Base-by-base conservation (phyloP, 2,888 invertebrate genomes). In the Rhodophaea formosa region DNA sequence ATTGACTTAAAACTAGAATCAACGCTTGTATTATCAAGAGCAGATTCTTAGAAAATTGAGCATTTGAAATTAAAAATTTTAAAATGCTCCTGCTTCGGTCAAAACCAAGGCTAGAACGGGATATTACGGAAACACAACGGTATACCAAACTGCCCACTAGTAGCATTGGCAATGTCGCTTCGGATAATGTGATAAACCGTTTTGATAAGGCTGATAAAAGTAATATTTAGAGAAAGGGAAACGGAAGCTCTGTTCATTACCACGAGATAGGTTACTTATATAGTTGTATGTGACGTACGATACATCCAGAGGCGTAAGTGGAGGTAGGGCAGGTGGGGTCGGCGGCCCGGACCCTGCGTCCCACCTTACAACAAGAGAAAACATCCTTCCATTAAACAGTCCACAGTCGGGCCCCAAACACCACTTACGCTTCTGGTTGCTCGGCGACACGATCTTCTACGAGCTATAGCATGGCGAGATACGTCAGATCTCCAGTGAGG, bases 261-360 rank as follows among this genome's bases (percentile, higher is more conserved):
- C 80, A 76, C 71, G 67, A 66, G 70, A 71, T 70, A 62, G 43
- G 29, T 49, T 49, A 56, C 42, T 66, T 57, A 65, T 64, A 64
- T 67, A 66, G 72, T 69, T 73, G 72, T 74, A 66, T 67, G 65
- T 77, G 74, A 91, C 91, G 85, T 92, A 92, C 92, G 92, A 90
- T 92, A 91, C 91, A 92, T 91, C 92, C 92, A 92, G 88, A 92
- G 88, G 86, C 92, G 92, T 86, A 91, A 91, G 90, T 91, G 92
- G 86, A 92, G 91, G 80, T 90, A 92, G 79, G 92, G 91, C 91
- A 92, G 90, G 85, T 91, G 91, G 85, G 91, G 91, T 80, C 91
- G 81, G 68, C 92, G 87, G 82, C 91, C 89, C 80, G 91, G 89
- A 78, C 89, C 89, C 89, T 86, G 91, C 86, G 80, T 84, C 81